Evolutionary conservation across 1,140 invertebrate species (phyloP).

Genomic region (Amyelois transitella): DNA sequence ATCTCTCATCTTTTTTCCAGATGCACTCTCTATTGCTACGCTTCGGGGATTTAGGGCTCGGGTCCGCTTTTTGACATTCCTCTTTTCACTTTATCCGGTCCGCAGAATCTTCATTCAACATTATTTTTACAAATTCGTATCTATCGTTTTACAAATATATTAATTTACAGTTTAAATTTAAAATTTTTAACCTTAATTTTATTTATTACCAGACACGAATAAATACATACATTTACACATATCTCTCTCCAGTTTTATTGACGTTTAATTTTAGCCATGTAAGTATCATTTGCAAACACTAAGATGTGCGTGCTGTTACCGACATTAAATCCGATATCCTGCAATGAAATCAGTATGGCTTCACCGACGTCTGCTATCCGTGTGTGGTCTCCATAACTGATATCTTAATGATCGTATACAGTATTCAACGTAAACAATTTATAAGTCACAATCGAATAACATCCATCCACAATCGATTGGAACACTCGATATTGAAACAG

Average conservation of each 20-base stretch:
- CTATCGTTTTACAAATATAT: too few species aligned
- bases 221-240: too few species aligned
- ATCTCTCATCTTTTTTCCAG: too few species aligned
- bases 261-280: not conserved
- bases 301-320: not conserved
- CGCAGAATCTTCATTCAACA: too few species aligned
- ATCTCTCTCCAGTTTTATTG: not conserved
- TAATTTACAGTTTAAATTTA: too few species aligned
- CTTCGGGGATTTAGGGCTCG: too few species aligned
- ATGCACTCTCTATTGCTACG: too few species aligned
- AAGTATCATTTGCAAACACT: not conserved
- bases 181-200: too few species aligned
- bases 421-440: slow-evolving; percentile 58
- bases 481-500: slow-evolving; percentile 39
- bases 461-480: slow-evolving; percentile 39
- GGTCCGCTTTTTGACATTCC: too few species aligned
- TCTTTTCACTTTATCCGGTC: too few species aligned
- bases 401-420: slow-evolving; percentile 54
- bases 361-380: slow-evolving; percentile 50
- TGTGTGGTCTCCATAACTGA: slow-evolving; percentile 57
- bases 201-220: too few species aligned
- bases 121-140: too few species aligned
- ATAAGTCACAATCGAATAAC: slow-evolving; percentile 58
- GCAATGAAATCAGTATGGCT: slow-evolving; percentile 66
- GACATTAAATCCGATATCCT: slow-evolving; percentile 57